These are phyloP conservation scores for Drosophila engyochracea DNA, from an alignment of 2,888 invertebrate genomes.

Conservation along the genomic window DNA sequence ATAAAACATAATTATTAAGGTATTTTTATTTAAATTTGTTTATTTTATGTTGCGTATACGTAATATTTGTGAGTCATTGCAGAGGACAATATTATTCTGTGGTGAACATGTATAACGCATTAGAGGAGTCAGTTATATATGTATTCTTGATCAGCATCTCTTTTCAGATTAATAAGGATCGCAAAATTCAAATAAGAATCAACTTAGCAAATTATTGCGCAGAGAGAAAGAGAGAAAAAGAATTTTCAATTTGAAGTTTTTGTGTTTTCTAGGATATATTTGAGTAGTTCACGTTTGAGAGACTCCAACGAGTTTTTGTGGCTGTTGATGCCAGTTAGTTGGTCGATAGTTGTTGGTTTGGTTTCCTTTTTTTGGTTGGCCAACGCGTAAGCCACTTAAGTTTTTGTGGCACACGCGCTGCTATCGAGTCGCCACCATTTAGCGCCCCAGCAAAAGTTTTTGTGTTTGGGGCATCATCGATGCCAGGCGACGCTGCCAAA, in stretches of 20 bases:
- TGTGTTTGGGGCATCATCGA: slow-evolving; percentile 69
- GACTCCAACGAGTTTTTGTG: slow-evolving; percentile 1
- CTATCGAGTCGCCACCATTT: slow-evolving; percentile 76
- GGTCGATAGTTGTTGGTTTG: slow-evolving; percentile 20
- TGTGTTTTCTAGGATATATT: not conserved
- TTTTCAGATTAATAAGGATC: not conserved
- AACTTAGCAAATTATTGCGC: not conserved
- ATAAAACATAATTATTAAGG: not conserved
- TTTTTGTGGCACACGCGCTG: slow-evolving; percentile 79
- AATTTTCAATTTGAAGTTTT: not conserved
- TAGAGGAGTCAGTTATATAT: rapidly evolving
- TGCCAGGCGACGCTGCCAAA: slow-evolving; percentile 65
- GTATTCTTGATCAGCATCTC: not conserved
- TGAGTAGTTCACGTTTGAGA: not conserved
- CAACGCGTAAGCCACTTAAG: slow-evolving; percentile 81
- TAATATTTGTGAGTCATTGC: not conserved
- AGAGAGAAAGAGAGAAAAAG: not conserved
- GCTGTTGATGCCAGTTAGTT: slow-evolving; percentile 41
- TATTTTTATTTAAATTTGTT: not conserved
- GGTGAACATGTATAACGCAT: not conserved
- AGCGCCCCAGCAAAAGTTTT: slow-evolving; percentile 73
- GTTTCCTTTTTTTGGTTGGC: slow-evolving; percentile 43
- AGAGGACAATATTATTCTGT: rapidly evolving
- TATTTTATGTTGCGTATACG: not conserved
- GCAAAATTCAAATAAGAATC: no score